Percentiles rank a stretch among this genome's conserved stretches.
Conservation (phyloP, 2,113 vertebrate species). For the Charina bottae region DNA sequence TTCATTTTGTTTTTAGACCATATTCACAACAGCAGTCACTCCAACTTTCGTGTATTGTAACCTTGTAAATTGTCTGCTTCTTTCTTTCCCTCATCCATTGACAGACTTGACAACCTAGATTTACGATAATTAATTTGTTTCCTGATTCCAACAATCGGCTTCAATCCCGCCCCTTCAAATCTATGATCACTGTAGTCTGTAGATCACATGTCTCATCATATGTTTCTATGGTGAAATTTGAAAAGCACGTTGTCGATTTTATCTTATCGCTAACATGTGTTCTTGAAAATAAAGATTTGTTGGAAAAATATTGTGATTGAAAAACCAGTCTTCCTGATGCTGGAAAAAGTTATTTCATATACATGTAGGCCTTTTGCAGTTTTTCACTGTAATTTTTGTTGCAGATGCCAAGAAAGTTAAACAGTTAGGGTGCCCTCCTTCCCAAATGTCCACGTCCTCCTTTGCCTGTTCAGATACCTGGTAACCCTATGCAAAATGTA, state of each 20-base stretch:
- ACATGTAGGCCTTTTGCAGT: not conserved
- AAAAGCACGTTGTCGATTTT: not conserved
- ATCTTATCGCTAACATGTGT: not conserved
- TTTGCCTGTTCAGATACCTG: not conserved
- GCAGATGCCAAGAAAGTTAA: not conserved
- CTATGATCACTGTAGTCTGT: not conserved
- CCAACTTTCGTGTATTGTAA: not conserved
- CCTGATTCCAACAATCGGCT: not conserved
- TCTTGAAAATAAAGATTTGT: not conserved
- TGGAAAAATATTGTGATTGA: not conserved
- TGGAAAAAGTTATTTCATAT: not conserved
- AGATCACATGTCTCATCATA: not conserved
- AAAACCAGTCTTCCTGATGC: not conserved
- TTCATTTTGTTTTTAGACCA: not conserved
- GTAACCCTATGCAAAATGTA: not conserved
- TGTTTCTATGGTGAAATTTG: not conserved
- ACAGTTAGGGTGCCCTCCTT: not conserved
- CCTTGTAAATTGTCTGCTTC: not conserved
- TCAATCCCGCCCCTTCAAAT: not conserved
- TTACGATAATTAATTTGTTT: not conserved
- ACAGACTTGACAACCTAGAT: not conserved
- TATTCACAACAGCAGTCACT: not conserved
- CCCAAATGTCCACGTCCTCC: not conserved
- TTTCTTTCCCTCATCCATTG: not conserved
- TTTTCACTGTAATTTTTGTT: not conserved